These are phyloP conservation scores for Mythimna impura DNA, from an alignment of 2,888 invertebrate genomes.

Conservation along the genomic window DNA sequence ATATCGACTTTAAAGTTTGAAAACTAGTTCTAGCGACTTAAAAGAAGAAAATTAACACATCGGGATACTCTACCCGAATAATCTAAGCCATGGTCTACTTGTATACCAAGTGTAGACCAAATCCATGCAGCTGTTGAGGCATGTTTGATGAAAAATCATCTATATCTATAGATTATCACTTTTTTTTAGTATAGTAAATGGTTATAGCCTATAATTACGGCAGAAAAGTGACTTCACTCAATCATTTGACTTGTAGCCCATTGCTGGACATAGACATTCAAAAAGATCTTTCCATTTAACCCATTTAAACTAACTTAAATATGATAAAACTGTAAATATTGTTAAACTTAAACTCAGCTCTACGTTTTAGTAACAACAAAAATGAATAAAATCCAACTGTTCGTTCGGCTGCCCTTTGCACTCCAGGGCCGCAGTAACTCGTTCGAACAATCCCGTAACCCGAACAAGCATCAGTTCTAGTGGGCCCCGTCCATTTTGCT, in stretches of 20 bases:
- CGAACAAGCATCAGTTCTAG: no score
- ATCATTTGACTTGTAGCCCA: background rate
- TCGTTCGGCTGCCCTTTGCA: no score
- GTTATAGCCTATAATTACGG: no score
- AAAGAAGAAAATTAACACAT: background rate
- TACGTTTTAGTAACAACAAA: background rate
- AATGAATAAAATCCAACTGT: no score
- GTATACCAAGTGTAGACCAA: no score
- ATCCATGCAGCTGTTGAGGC: no score
- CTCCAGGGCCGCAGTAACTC: no score
- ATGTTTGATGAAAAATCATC: no score
- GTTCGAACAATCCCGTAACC: no score
- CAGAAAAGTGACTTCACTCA: background rate
- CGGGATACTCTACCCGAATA: background rate
- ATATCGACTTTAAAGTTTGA: background rate
- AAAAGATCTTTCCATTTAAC: background rate
- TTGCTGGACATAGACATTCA: background rate
- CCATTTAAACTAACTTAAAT: background rate
- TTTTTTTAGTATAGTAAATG: no score
- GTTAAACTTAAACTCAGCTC: background rate
- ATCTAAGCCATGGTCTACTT: background rate
- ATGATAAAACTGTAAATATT: background rate
- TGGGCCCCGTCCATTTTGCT: no score
- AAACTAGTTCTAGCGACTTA: background rate
- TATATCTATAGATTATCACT: no score